Percentiles rank a stretch among this genome's conserved stretches.
These are phyloP conservation scores for Aphodius granarius DNA, from an alignment of 2,888 invertebrate genomes.

Conservation along the genomic window DNA sequence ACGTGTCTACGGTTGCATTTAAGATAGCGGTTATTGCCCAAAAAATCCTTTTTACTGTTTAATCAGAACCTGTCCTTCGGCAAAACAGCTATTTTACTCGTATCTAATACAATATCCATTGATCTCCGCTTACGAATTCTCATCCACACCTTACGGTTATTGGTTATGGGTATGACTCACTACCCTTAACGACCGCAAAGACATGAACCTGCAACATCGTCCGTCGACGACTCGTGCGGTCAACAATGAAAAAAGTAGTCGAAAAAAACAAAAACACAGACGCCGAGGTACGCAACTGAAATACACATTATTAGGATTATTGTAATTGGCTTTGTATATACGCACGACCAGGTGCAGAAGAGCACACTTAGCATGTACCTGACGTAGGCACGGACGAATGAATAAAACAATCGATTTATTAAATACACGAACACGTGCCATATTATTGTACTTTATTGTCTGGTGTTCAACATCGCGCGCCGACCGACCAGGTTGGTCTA, in stretches of 20 bases:
- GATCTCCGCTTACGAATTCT: background rate
- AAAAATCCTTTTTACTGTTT: no score
- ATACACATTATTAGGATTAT: background rate
- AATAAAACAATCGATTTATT: constrained; percentile 26
- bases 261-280: background rate
- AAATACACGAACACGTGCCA: constrained; percentile 25
- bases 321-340: background rate
- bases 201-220: background rate
- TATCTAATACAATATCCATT: no score
- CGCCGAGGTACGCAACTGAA: background rate
- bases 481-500: background rate
- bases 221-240: background rate
- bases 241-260: background rate
- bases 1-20: no score
- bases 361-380: background rate
- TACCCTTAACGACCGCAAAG: background rate
- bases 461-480: background rate
- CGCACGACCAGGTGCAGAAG: background rate
- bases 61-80: no score
- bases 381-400: background rate
- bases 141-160: background rate
- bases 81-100: no score
- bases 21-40: no score
- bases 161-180: background rate
- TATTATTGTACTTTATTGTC: constrained; percentile 24